These are phyloP conservation scores for Cnemophilus loriae DNA, from an alignment of 2,113 vertebrate species.

Conservation along the genomic window DNA sequence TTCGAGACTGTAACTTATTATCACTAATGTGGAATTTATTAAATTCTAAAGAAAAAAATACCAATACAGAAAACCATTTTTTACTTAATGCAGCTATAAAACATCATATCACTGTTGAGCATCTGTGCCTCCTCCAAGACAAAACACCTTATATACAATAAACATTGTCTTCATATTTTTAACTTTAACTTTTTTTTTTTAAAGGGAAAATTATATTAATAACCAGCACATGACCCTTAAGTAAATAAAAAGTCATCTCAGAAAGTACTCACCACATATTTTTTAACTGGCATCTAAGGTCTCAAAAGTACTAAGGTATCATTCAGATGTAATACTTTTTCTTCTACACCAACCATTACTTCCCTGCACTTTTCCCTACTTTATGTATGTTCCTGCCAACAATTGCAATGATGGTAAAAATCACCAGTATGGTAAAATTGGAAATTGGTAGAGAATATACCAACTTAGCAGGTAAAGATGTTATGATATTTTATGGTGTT, in stretches of 20 bases:
- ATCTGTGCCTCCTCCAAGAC: background rate
- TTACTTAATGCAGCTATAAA: slow-evolving; percentile 46
- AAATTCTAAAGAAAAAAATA: slow-evolving; percentile 81
- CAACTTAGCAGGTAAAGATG: background rate
- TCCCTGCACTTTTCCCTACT: background rate
- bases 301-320: background rate
- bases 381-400: background rate
- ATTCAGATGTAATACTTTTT: background rate
- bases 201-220: background rate
- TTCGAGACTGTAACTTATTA: slow-evolving; percentile 73
- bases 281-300: background rate
- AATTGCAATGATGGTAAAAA: background rate
- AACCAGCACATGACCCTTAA: background rate
- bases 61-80: slow-evolving; percentile 70
- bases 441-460: background rate
- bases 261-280: background rate
- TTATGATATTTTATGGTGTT: background rate
- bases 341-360: background rate
- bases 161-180: background rate
- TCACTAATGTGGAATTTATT: slow-evolving; percentile 79
- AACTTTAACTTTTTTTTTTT: background rate
- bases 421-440: background rate
- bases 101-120: background rate
- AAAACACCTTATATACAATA: background rate
- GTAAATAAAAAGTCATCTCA: background rate